Conservation (phyloP, 2,797 vertebrate genomes). For the Tadarida brasiliensis region DNA sequence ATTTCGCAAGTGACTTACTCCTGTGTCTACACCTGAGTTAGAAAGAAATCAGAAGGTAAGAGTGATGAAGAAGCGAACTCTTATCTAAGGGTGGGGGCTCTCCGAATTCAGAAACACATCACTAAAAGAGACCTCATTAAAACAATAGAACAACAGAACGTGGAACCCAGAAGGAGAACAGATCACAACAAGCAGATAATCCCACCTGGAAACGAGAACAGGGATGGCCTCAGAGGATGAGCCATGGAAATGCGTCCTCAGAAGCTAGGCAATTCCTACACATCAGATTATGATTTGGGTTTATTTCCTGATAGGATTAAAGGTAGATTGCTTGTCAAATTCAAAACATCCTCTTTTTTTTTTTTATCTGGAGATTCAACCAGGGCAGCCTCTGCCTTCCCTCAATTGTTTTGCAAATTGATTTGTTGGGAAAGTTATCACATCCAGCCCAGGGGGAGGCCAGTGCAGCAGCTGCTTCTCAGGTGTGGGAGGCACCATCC, state of each 20-base stretch:
- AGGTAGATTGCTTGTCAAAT: slow-evolving; percentile 75
- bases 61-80: slow-evolving; percentile 35
- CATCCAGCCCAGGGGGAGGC: neutral
- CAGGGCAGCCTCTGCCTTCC: neutral
- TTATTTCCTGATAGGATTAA: slow-evolving; percentile 81
- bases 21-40: slow-evolving; percentile 38
- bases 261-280: slow-evolving; percentile 57
- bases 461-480: neutral
- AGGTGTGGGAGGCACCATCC: neutral
- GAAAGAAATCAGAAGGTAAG: neutral
- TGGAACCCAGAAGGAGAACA: slow-evolving; percentile 37
- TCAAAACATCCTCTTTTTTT: slow-evolving; percentile 64
- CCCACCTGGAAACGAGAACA: slow-evolving; percentile 20
- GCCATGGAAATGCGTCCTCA: neutral
- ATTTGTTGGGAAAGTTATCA: slow-evolving; percentile 44
- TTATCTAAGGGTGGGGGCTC: neutral
- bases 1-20: neutral
- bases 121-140: slow-evolving; percentile 22
- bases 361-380: slow-evolving; percentile 74
- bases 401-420: slow-evolving; percentile 75
- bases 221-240: slow-evolving; percentile 12
- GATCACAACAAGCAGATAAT: slow-evolving; percentile 40
- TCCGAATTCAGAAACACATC: slow-evolving; percentile 56
- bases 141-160: slow-evolving; percentile 27
- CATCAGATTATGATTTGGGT: slow-evolving; percentile 56